phyloP scores from a whole-genome alignment of 2,888 invertebrate genomes.

The Taphrorychus bicolor region DNA sequence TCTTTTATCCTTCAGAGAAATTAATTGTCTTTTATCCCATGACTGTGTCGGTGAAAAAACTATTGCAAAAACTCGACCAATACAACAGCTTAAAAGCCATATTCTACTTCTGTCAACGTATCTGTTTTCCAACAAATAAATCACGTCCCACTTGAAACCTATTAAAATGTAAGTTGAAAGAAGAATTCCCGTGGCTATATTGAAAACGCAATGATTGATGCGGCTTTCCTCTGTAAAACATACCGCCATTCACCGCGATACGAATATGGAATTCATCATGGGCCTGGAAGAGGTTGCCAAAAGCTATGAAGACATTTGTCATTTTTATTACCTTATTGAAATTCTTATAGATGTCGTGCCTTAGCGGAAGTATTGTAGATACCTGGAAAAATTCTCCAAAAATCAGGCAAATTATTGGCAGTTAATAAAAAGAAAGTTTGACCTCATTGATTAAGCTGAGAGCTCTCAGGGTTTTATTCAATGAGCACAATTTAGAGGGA shows the following conservation, averaged over 20 bases:
- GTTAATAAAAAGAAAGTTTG: too few species aligned
- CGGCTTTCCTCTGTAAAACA: constrained; percentile 25
- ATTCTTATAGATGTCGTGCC: constrained; percentile 14
- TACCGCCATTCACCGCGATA: constrained; percentile 8
- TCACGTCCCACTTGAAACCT: constrained; percentile 12
- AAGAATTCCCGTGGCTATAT: constrained; percentile 24
- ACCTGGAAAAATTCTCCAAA: background rate
- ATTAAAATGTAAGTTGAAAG: constrained; percentile 21
- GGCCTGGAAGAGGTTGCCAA: constrained; percentile 5
- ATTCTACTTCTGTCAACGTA: background rate
- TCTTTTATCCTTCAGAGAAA: background rate
- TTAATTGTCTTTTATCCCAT: background rate
- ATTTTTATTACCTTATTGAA: constrained; percentile 28
- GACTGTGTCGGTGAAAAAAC: background rate
- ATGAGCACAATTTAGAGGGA: too few species aligned
- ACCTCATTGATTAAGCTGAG: too few species aligned
- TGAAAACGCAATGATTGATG: constrained; percentile 31
- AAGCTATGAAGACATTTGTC: constrained; percentile 31
- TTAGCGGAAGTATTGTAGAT: background rate
- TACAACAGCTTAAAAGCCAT: background rate
- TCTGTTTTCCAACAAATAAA: constrained; percentile 10
- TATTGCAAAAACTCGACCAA: background rate
- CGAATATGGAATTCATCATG: constrained; percentile 26
- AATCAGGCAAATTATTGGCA: too few species aligned
- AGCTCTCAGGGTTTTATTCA: too few species aligned